Evolutionary conservation across 2,113 vertebrate genomes (phyloP).

Genomic region (Bungarus multicinctus): DNA sequence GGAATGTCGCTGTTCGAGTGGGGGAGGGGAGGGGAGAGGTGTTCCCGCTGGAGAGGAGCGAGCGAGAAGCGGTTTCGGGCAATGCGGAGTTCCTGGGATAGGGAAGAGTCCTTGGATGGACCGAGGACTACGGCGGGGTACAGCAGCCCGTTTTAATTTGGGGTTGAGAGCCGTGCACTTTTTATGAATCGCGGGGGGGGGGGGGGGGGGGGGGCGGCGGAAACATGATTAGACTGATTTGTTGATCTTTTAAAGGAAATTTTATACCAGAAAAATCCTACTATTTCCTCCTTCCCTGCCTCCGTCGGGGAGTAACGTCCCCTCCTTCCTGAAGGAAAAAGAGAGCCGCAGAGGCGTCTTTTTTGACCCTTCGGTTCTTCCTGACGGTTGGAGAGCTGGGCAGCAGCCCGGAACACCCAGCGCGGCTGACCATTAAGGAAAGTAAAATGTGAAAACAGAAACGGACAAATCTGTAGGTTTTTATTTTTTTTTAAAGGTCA

Average conservation of each 20-base stretch:
- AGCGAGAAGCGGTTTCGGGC: too few relatives aligned
- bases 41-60: too few relatives aligned
- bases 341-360: neutral
- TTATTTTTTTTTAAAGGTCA: neutral
- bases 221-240: neutral
- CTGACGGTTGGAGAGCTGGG: neutral
- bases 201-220: accelerated
- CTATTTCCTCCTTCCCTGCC: neutral
- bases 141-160: neutral
- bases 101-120: neutral
- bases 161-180: neutral
- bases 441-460: neutral
- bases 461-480: neutral
- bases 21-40: too few relatives aligned
- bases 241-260: neutral
- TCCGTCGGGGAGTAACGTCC: neutral
- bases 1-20: neutral
- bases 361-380: neutral
- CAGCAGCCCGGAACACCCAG: neutral
- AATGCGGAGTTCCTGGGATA: neutral
- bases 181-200: neutral
- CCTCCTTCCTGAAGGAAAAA: neutral
- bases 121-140: neutral
- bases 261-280: neutral
- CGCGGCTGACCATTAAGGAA: neutral